A percentile compares a stretch with the other conserved stretches of the same genome.
phyloP scores from a whole-genome alignment of 2,888 invertebrate species.

The Ypsolopha sequella region DNA sequence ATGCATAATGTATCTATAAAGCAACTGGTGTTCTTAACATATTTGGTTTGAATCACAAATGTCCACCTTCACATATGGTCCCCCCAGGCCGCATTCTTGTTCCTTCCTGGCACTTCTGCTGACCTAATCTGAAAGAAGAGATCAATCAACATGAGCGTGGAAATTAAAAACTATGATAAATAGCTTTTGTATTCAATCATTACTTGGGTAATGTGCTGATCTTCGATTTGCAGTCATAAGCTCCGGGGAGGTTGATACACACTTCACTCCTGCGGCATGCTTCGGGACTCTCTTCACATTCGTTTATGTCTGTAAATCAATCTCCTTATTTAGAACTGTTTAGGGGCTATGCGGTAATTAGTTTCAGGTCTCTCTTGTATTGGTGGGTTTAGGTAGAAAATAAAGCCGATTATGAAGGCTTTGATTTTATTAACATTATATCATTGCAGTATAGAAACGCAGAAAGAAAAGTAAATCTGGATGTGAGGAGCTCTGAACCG shows the following conservation, averaged over 20 bases:
- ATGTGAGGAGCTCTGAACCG: no score
- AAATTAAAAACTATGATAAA: no score
- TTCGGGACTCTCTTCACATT: slow-evolving; percentile 82
- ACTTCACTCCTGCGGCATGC: slow-evolving; percentile 82
- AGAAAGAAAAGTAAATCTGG: no score
- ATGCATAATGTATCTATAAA: no score
- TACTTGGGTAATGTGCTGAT: slow-evolving; percentile 51
- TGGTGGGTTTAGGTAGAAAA: no score
- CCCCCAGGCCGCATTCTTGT: slow-evolving; percentile 51
- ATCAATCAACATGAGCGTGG: no score
- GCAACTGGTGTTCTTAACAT: background rate
- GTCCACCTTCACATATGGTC: slow-evolving; percentile 73
- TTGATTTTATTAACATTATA: no score
- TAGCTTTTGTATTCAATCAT: background rate
- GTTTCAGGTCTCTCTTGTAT: no score
- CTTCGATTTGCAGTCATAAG: slow-evolving; percentile 80
- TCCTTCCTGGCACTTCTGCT: slow-evolving; percentile 74
- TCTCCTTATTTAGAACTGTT: background rate
- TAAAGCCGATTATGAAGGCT: no score
- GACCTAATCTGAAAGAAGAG: slow-evolving; percentile 25
- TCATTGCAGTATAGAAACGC: no score
- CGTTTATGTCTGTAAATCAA: slow-evolving; percentile 80
- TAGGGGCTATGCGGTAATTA: no score
- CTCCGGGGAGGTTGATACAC: slow-evolving; percentile 90
- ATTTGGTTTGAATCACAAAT: background rate